A percentile compares a stretch with the other conserved stretches of the same genome.
Evolutionary conservation across 2,113 vertebrate species (phyloP).

Genomic region (Ptilonorhynchus violaceus): DNA sequence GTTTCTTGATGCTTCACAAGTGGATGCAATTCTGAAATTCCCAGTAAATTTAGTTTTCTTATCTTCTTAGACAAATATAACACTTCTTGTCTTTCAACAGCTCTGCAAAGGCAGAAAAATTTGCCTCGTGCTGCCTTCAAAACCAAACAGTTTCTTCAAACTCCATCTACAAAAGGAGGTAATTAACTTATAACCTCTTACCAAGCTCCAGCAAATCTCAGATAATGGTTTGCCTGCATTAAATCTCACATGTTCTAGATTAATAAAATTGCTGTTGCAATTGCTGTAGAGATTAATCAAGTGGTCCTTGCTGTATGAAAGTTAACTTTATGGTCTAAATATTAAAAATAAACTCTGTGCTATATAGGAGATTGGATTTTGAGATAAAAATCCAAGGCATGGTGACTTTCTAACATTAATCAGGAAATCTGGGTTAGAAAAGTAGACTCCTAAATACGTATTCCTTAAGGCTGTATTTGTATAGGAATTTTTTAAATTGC

Average conservation of each 20-base stretch:
- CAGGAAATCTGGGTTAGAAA: background rate
- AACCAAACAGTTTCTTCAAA: constrained; percentile 95
- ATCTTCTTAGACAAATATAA: constrained; percentile 77
- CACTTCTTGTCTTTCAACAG: constrained; percentile 90
- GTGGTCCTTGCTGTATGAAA: background rate
- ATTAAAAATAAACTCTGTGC: background rate
- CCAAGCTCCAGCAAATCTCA: constrained; percentile 53
- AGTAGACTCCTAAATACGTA: background rate
- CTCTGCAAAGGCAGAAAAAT: constrained; percentile 88
- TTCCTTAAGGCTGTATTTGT: background rate
- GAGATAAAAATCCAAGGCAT: background rate
- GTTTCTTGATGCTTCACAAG: constrained; percentile 2
- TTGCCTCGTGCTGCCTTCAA: constrained; percentile 92
- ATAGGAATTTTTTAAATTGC: background rate
- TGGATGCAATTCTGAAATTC: constrained; percentile 49
- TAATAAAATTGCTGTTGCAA: background rate
- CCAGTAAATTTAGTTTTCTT: constrained; percentile 54
- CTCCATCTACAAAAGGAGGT: constrained; percentile 92
- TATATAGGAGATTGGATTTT: background rate
- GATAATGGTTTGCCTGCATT: constrained; percentile 44
- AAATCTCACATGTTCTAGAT: background rate
- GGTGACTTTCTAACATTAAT: background rate
- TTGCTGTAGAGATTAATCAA: background rate
- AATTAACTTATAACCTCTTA: constrained; percentile 76
- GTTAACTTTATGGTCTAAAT: background rate